Percentiles rank a stretch among this genome's conserved stretches.
phyloP scores from a whole-genome alignment of 2,888 invertebrate genomes.

The Ochropleura leucogaster region DNA sequence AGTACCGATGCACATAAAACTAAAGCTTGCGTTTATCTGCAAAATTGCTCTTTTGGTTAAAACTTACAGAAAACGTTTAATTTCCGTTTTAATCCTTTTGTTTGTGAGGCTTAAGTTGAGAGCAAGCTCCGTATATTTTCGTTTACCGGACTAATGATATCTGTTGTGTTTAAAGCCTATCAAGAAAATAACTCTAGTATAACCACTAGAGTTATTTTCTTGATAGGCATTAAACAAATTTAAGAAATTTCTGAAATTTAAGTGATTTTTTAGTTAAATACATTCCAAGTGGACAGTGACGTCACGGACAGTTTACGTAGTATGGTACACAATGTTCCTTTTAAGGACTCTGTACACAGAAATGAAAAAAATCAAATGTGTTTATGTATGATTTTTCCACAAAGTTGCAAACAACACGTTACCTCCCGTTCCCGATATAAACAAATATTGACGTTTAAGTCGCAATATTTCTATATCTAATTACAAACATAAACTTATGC shows the following conservation, averaged over 20 bases:
- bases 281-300: background rate
- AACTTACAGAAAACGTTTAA: slow-evolving; percentile 54
- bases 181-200: too few relatives aligned
- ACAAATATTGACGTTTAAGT: too few relatives aligned
- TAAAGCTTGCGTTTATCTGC: slow-evolving; percentile 41
- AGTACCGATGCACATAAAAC: slow-evolving; percentile 17
- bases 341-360: too few relatives aligned
- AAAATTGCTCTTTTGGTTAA: slow-evolving; percentile 49
- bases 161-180: background rate
- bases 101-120: background rate
- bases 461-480: too few relatives aligned
- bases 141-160: background rate
- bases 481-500: background rate
- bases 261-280: too few relatives aligned
- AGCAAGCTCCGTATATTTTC: slow-evolving; percentile 1
- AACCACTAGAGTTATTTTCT: too few relatives aligned
- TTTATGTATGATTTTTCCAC: too few relatives aligned
- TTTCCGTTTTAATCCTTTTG: slow-evolving; percentile 47
- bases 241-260: background rate
- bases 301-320: background rate
- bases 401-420: too few relatives aligned
- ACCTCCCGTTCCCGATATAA: too few relatives aligned
- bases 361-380: too few relatives aligned
- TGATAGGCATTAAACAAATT: too few relatives aligned
- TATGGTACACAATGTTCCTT: background rate